Percentiles rank a stretch among this genome's conserved stretches.
Evolutionary conservation across 2,888 invertebrate genomes (phyloP).

Genomic region (Thyatira batis): DNA sequence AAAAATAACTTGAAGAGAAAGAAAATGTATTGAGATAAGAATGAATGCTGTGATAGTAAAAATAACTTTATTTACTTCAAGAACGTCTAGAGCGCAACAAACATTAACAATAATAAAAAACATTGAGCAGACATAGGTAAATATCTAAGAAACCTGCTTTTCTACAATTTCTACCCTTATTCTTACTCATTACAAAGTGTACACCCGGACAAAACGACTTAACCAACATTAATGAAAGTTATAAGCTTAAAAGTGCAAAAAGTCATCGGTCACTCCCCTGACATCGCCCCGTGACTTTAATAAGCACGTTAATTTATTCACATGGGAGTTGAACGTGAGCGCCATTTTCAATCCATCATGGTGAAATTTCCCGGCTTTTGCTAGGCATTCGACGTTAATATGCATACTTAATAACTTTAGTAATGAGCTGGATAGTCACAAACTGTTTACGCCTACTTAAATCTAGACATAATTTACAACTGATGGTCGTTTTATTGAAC

Average conservation of each 20-base stretch:
- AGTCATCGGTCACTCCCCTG: conserved; percentile 26
- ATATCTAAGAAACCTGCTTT: too few species aligned
- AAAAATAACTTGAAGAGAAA: too few species aligned
- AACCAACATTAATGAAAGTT: not conserved
- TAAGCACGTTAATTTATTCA: conserved; percentile 46
- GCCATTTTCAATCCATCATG: conserved; percentile 43
- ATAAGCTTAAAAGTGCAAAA: conserved; percentile 22
- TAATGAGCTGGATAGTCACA: not conserved
- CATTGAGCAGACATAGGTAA: too few species aligned
- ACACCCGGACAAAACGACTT: conserved; percentile 3
- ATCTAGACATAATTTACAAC: not conserved
- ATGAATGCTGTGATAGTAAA: too few species aligned
- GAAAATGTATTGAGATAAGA: too few species aligned
- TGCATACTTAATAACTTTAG: not conserved
- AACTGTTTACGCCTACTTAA: not conserved
- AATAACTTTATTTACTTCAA: too few species aligned
- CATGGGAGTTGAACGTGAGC: conserved; percentile 30
- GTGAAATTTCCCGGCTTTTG: conserved; percentile 28
- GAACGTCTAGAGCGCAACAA: too few species aligned
- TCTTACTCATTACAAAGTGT: not conserved
- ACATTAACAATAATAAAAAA: too few species aligned
- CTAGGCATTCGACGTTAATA: conserved; percentile 15
- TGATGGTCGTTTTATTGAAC: not conserved
- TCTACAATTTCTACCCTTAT: too few species aligned
- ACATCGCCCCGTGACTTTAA: conserved; percentile 28